A percentile compares a stretch with the other conserved stretches of the same genome.
Conservation (phyloP, 2,113 vertebrate species). For the Herpetotheres cachinnans region DNA sequence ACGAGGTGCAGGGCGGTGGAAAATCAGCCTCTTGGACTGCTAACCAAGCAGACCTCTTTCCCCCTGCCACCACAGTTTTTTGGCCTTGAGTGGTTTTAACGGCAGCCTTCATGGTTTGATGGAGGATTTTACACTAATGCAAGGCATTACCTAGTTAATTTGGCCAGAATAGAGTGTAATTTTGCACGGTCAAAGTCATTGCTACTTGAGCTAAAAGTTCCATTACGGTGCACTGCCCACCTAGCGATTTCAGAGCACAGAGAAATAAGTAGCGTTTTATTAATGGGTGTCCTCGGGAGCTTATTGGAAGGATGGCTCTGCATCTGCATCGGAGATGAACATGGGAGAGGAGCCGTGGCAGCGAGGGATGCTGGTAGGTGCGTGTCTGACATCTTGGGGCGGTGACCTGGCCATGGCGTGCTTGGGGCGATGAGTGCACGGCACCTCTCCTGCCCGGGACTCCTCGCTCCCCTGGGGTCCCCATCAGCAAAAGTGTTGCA, state of each 20-base stretch:
- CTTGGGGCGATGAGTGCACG: accelerated
- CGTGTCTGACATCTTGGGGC: accelerated
- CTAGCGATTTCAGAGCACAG: background rate
- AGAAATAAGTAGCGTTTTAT: background rate
- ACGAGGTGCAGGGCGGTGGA: accelerated
- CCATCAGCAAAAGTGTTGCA: accelerated
- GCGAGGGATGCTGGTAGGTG: accelerated
- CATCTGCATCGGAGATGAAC: background rate
- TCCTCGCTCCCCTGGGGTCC: background rate
- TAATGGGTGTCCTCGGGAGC: background rate
- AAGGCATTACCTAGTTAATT: conserved; percentile 77
- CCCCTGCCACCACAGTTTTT: background rate
- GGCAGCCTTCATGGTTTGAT: conserved; percentile 75
- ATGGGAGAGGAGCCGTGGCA: background rate
- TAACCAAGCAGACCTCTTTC: background rate
- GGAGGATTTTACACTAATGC: conserved; percentile 78
- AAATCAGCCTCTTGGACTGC: background rate
- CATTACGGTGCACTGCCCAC: background rate
- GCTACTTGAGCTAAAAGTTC: conserved; percentile 64
- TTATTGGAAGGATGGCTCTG: background rate
- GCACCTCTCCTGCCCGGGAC: background rate
- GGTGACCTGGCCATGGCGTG: accelerated
- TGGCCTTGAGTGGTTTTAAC: conserved; percentile 66
- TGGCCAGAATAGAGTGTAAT: conserved; percentile 74
- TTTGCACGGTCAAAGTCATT: conserved; percentile 67